Evolutionary conservation across 35 echinoderm and acorn worm genomes (phyloP).

Genomic region (Apostichopus californicus): DNA sequence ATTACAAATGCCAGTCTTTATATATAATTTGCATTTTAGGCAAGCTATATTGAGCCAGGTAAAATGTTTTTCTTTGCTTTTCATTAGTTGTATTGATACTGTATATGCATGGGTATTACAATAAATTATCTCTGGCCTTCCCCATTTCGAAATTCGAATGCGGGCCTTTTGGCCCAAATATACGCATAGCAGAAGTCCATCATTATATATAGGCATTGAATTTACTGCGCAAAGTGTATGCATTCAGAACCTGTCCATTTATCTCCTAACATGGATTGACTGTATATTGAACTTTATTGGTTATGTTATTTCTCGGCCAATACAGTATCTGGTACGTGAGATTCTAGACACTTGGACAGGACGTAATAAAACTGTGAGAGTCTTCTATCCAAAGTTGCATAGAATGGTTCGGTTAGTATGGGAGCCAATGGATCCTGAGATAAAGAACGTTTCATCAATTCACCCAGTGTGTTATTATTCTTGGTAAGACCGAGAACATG

Average conservation of each 20-base stretch:
- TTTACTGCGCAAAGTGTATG: too few species aligned
- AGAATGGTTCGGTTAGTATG: constrained; percentile 64
- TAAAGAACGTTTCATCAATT: constrained; percentile 61
- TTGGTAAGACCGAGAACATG: not conserved
- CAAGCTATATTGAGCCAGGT: too few species aligned
- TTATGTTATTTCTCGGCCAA: not conserved
- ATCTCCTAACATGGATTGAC: not conserved
- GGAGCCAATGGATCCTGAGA: constrained; percentile 73
- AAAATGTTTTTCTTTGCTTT: too few species aligned
- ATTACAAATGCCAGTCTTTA: too few species aligned
- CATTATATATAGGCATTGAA: too few species aligned
- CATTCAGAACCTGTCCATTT: not conserved
- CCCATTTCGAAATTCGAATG: too few species aligned
- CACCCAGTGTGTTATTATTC: constrained; percentile 50
- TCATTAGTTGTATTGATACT: too few species aligned
- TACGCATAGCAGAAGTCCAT: too few species aligned
- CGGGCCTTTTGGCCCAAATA: too few species aligned
- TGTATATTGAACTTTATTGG: not conserved
- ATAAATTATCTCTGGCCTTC: too few species aligned
- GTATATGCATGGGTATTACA: too few species aligned
- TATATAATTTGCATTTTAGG: too few species aligned
- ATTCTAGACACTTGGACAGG: not conserved
- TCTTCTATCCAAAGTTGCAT: constrained; percentile 65
- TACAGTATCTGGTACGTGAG: constrained; percentile 2
- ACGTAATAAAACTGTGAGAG: constrained; percentile 23